Evolutionary conservation across 2,888 invertebrate species (phyloP), one percentile per base, ranked within the genome.

Genomic region (Hymenopus coronatus): DNA sequence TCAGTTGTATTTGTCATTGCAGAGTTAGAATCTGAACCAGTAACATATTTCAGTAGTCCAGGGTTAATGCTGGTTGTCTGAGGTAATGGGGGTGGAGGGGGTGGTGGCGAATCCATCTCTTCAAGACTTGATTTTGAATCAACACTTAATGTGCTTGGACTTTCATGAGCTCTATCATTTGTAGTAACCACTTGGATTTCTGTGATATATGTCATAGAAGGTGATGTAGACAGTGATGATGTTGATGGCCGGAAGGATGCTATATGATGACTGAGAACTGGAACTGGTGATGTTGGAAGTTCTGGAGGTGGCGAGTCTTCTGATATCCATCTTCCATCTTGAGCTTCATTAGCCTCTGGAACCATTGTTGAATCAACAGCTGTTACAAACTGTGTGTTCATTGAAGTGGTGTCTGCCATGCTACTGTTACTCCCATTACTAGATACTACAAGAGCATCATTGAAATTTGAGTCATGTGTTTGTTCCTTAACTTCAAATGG

Each of bases 141-240:
- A 25, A 81, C 28, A 25, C 15, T 28, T 40, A 40, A 40, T 40
- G 12, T 40, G 54, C 54, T 25, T 70, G 54, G 54, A 70, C 25
- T 70, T 25, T 20, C 54, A 70, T 70, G 54, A 25, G 20, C 25
- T 25, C 54, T 70, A 70, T 70, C 54, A 70, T 70, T 70, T 82
- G 92, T 92, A 3, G 93, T 92, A 0, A 95, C 93, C 0, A 96
- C 96, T 93, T 96, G 96, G 89, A 97, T 97, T 93, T 97, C 97
- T 83, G 96, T 97, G 70, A 97, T 94, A 92, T 96, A 96, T 40
- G 96, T 95, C 91, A 94, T 92, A 81, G 93, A 93, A 20, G 93
- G 93, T 0, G 93, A 92, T 28, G 92, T 7, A 91, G 91, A 70
- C 92, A 91, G 90, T 85, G 91, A 89, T 90, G 91, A 90, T 54